These are phyloP conservation scores for Acanthurus tractus DNA, from an alignment of 2,797 vertebrate genomes.

Conservation along the genomic window DNA sequence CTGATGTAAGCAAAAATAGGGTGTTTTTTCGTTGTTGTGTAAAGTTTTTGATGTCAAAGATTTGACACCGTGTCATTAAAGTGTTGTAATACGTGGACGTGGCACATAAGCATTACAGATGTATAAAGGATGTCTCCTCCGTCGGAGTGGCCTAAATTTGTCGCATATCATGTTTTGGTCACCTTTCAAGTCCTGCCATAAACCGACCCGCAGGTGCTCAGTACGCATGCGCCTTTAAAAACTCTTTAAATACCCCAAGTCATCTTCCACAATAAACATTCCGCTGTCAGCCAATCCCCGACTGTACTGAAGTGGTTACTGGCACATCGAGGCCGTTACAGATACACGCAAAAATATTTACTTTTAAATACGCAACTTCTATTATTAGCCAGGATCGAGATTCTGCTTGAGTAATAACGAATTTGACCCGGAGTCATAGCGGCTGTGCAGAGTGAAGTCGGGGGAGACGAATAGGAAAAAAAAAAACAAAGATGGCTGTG, in stretches of 20 bases:
- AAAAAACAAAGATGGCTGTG: slow-evolving; percentile 91
- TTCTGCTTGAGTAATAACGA: slow-evolving; percentile 56
- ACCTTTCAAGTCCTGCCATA: slow-evolving; percentile 71
- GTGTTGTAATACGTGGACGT: neutral
- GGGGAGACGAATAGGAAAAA: slow-evolving; percentile 77
- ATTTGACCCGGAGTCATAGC: slow-evolving; percentile 73
- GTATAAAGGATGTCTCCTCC: slow-evolving; percentile 11
- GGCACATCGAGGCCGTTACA: slow-evolving; percentile 56
- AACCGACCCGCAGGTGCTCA: slow-evolving; percentile 76
- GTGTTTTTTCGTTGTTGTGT: slow-evolving; percentile 1
- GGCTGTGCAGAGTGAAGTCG: slow-evolving; percentile 71
- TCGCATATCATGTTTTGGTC: slow-evolving; percentile 80
- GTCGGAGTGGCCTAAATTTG: slow-evolving; percentile 60
- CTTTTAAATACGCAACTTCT: slow-evolving; percentile 51
- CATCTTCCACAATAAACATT: slow-evolving; percentile 87
- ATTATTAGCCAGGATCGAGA: slow-evolving; percentile 52
- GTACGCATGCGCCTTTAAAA: slow-evolving; percentile 81
- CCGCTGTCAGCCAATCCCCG: slow-evolving; percentile 79
- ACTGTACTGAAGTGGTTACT: slow-evolving; percentile 37
- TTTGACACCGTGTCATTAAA: neutral
- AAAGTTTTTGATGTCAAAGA: neutral
- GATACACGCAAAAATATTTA: slow-evolving; percentile 55
- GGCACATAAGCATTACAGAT: neutral
- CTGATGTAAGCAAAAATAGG: neutral
- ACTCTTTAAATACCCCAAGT: slow-evolving; percentile 88